Conservation (phyloP, 1,140 invertebrate genomes). For the Brachionus asplanchnoidis region DNA sequence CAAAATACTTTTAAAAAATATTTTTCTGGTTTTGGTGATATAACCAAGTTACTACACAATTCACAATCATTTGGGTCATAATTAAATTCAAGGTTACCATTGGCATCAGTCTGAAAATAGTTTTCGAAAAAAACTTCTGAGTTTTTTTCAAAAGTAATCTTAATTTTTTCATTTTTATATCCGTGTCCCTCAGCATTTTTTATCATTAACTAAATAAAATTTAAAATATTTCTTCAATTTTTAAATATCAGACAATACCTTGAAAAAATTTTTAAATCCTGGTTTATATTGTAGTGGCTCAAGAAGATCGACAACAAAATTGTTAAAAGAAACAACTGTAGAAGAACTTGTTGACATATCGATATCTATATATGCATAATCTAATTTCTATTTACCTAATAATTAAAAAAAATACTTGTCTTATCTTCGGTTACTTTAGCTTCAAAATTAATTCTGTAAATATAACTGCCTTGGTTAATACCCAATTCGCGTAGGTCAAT, state of each 20-base stretch:
- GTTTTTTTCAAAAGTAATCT: not conserved
- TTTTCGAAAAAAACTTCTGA: not conserved
- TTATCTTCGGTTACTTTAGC: conserved; percentile 10
- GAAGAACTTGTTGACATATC: not conserved
- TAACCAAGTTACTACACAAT: not conserved
- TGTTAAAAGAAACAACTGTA: not conserved
- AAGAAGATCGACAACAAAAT: not conserved
- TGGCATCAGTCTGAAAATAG: not conserved
- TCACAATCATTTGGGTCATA: not conserved
- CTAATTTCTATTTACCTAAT: not conserved
- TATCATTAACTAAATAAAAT: not conserved
- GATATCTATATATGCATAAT: not conserved
- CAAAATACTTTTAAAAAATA: not conserved
- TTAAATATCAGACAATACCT: not conserved
- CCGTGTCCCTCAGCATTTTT: not conserved
- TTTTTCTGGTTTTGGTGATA: not conserved
- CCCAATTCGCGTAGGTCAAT: not conserved
- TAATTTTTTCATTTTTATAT: not conserved
- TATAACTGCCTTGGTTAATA: not conserved
- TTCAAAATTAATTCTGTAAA: conserved; percentile 20
- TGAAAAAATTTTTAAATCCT: conserved; percentile 1
- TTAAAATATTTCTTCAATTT: not conserved
- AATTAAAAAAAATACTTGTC: conserved; percentile 2
- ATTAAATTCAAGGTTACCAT: not conserved
- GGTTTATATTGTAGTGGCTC: conserved; percentile 9